A percentile compares a stretch with the other conserved stretches of the same genome.
Evolutionary conservation across 2,113 vertebrate genomes (phyloP).

Genomic region (Embiotoca jacksoni): DNA sequence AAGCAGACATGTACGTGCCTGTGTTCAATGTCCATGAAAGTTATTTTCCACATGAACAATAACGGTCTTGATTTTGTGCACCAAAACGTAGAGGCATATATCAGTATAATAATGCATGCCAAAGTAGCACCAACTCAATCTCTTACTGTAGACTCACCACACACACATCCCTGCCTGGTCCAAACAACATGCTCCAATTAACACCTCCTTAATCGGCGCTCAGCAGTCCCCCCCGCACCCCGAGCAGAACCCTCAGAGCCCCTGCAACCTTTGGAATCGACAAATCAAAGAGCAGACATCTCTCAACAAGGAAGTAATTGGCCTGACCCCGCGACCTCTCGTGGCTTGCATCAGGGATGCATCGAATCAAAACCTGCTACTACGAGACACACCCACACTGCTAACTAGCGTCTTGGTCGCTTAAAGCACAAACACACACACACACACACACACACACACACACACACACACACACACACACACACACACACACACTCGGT

Average conservation of each 20-base stretch:
- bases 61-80: neutral
- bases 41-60: neutral
- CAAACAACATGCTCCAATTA: conserved; percentile 90
- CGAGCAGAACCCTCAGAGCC: conserved; percentile 65
- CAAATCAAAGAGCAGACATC: conserved; percentile 92
- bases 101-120: conserved; percentile 24
- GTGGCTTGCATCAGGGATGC: conserved; percentile 89
- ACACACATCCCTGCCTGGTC: conserved; percentile 32
- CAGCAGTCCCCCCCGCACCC: conserved; percentile 86
- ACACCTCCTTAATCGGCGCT: conserved; percentile 91
- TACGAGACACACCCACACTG: conserved; percentile 91
- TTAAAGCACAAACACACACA: conserved; percentile 53
- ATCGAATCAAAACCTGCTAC: conserved; percentile 86
- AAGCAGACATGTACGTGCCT: neutral
- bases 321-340: conserved; percentile 93
- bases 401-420: conserved; percentile 91
- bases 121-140: conserved; percentile 38
- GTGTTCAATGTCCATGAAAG: neutral
- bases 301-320: conserved; percentile 95
- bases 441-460: conserved; percentile 33
- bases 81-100: neutral
- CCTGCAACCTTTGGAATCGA: conserved; percentile 89
- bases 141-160: conserved; percentile 22
- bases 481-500: conserved; percentile 45
- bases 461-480: conserved; percentile 95